A percentile compares a stretch with the other conserved stretches of the same genome.
Conservation (phyloP, 2,888 invertebrate species). For the Syrista parreyssii region DNA sequence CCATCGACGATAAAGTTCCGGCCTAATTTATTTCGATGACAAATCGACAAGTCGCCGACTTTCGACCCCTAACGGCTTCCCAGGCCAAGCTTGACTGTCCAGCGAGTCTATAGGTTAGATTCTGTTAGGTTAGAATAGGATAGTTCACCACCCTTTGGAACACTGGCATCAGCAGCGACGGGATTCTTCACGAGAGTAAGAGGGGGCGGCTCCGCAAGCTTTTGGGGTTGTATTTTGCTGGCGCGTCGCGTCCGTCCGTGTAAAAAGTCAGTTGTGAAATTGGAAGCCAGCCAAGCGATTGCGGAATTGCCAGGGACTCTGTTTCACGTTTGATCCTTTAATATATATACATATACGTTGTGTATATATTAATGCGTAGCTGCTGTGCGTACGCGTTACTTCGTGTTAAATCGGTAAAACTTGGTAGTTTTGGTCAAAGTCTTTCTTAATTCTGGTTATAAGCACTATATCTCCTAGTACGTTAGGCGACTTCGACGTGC, state of each 20-base stretch:
- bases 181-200: too few species aligned
- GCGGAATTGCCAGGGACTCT: conserved; percentile 46
- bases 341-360: neutral
- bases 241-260: conserved; percentile 45
- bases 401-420: too few species aligned
- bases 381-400: too few species aligned
- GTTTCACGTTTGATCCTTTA: conserved; percentile 32
- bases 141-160: neutral
- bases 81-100: conserved; percentile 6
- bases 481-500: too few species aligned
- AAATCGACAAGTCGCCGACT: conserved; percentile 30
- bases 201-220: neutral
- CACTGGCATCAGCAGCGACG: neutral
- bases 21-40: conserved; percentile 30
- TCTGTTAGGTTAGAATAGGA: neutral
- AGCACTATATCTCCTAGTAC: too few species aligned
- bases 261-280: conserved; percentile 56
- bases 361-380: too few species aligned
- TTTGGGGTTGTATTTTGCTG: conserved; percentile 38
- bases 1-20: neutral
- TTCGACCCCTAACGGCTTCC: conserved; percentile 1
- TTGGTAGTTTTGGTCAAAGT: too few species aligned
- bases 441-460: too few species aligned
- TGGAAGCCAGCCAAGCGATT: conserved; percentile 60
- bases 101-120: neutral